Evolutionary conservation across 1,140 invertebrate genomes (phyloP).

Genomic region (Venustaconcha ellipsiformis): DNA sequence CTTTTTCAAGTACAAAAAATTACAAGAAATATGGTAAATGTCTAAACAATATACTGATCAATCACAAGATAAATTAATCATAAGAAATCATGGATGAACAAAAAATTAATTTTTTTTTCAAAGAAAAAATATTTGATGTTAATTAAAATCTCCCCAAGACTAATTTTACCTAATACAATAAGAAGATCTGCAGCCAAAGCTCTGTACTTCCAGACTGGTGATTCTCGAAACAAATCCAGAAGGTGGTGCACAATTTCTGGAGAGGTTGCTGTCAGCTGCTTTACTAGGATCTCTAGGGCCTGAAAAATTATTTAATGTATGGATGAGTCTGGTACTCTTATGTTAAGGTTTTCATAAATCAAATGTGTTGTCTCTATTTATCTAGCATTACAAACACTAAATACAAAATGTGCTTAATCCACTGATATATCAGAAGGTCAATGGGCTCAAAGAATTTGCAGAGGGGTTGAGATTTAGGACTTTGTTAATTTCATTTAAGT

Average conservation of each 20-base stretch:
- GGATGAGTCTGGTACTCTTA: background rate
- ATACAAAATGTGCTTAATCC: background rate
- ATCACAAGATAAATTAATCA: background rate
- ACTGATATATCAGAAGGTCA: no score
- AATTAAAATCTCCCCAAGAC: constrained; percentile 42
- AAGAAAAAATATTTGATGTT: background rate
- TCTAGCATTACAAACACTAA: background rate
- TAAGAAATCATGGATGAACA: background rate
- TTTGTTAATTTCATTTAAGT: no score
- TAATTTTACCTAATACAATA: constrained; percentile 57
- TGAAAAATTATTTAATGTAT: constrained; percentile 20
- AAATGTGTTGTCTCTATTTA: background rate
- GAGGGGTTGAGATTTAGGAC: no score
- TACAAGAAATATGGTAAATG: no score
- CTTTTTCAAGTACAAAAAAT: no score
- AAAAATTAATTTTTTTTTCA: background rate
- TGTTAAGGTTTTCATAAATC: background rate
- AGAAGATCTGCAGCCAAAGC: constrained; percentile 59
- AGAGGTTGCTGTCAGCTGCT: constrained; percentile 56
- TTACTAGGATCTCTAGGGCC: constrained; percentile 62
- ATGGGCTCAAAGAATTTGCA: no score
- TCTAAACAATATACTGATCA: no score
- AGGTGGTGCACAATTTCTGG: constrained; percentile 51
- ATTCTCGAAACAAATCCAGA: constrained; percentile 47
- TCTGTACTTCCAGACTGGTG: constrained; percentile 61